Evolutionary conservation across 2,797 vertebrate genomes (phyloP), one percentile per base, ranked within the genome.

Genomic region (Phoxinus dragarum): DNA sequence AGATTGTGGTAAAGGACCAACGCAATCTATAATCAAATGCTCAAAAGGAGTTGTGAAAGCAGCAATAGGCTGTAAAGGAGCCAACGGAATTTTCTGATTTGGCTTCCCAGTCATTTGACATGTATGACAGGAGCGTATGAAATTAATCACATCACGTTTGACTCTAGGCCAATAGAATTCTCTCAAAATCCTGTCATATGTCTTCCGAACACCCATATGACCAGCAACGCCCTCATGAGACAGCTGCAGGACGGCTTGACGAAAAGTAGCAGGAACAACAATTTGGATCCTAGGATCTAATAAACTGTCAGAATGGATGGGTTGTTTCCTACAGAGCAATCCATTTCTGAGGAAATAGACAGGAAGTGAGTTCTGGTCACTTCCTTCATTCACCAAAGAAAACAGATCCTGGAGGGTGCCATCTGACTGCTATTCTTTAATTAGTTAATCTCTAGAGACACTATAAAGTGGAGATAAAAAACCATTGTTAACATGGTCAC

Each of bases 401-500:
- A 47, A 73, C 10, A 47, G 14, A n/a, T 73, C n/a, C 17, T n/a
- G 40, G 42, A 47, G 42, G 42, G 69, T 47, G 2, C 44, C 11
- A 27, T 72, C 42, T 3, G 12, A 6, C 40, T 73, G 71, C 42
- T 47, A 42, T 27, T 42, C 71, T n/a, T 73, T 44, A 3, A 73
- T 73, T 12, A 47, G 40, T n/a, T 73, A 5, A 73, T 47, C n/a
- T 27, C n/a, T 6, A 73, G n/a, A 8, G n/a, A n/a, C n/a, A n/a
- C n/a, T n/a, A n/a, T 44, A 72, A n/a, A 73, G 42, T 27, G 71
- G 71, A 47, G 42, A 73, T 12, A 73, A 73, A 73, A 12, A 73
- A 73, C 42, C 31, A 31, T 12, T n/a, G n/a, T n/a, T n/a, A n/a
- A n/a, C n/a, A n/a, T n/a, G n/a, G n/a, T n/a, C 36, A 69, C 21